Evolutionary conservation across 2,113 vertebrate genomes (phyloP), one percentile per base, ranked within the genome.

Genomic region (Cryptoleucopteryx plumbea): DNA sequence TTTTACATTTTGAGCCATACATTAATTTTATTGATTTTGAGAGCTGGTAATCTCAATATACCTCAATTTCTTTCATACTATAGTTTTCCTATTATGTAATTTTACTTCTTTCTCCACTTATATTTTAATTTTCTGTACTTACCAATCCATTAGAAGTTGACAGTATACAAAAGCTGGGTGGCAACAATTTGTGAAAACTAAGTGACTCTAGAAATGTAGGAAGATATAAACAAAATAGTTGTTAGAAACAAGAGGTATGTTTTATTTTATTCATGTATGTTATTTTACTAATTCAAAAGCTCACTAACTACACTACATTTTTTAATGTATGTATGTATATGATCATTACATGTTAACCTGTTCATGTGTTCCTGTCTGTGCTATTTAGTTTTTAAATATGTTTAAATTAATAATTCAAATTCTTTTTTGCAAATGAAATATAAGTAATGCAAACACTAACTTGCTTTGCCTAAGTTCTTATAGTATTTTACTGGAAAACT

Each of bases 121-220:
- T 71, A 31, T 96, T 92, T 96, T 94, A 82, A 36, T 84, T 68
- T 88, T 72, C 82, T 74, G 29, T 93, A n/a, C n/a, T 82, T 92
- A 45, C 9, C 29, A 14, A 15, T 83, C 16, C 86, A 43, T 93
- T 90, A 86, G 31, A 92, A 70, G 8, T 61, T 94, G 82, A 58
- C 62, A 45, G 72, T 78, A 59, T 23, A 43, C 34, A 84, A 86
- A 38, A 79, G 9, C 16, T 59, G 10, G 9, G 31, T 81, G 48
- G 45, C 36, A 95, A 79, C 74, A 83, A 73, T 27, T 59, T 47
- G 17, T 88, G 31, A 67, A 93, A 96, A 88, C 10, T 40, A 86
- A 79, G 50, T 81, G 82, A 70, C 59, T 91, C 22, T 45, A 71
- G 25, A 83, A 94, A 91, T 82, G 27, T 58, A 50, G 38, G 47